These are phyloP conservation scores for Falco columbarius DNA, from an alignment of 2,797 vertebrate genomes.

Conservation along the genomic window DNA sequence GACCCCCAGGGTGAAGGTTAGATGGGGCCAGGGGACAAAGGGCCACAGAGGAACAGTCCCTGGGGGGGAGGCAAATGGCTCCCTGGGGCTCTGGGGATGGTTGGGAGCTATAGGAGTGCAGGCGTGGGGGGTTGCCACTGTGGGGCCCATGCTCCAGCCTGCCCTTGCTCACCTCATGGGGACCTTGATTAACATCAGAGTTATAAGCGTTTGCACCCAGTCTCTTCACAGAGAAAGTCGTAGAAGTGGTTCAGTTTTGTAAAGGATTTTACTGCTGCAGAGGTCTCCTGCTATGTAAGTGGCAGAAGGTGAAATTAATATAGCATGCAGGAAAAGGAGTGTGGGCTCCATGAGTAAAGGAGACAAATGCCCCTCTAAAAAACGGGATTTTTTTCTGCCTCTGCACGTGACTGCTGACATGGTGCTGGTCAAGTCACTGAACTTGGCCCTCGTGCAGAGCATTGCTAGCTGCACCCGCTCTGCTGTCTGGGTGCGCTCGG, in stretches of 20 bases:
- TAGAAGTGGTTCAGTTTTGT: neutral
- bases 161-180: neutral
- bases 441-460: neutral
- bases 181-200: too few relatives aligned
- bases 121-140: neutral
- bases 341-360: neutral
- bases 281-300: neutral
- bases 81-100: too few relatives aligned
- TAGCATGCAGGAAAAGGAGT: neutral
- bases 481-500: neutral
- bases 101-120: neutral
- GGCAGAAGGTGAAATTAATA: neutral
- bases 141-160: accelerated
- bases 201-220: neutral
- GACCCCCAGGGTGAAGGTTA: too few relatives aligned
- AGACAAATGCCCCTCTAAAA: neutral
- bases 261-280: neutral
- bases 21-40: neutral
- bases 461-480: accelerated
- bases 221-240: neutral
- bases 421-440: neutral
- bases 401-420: neutral
- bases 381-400: neutral
- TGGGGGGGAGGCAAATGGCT: neutral
- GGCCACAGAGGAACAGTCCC: accelerated